Evolutionary conservation across 1,140 invertebrate genomes (phyloP).

Genomic region (Hesperophylax magnus): DNA sequence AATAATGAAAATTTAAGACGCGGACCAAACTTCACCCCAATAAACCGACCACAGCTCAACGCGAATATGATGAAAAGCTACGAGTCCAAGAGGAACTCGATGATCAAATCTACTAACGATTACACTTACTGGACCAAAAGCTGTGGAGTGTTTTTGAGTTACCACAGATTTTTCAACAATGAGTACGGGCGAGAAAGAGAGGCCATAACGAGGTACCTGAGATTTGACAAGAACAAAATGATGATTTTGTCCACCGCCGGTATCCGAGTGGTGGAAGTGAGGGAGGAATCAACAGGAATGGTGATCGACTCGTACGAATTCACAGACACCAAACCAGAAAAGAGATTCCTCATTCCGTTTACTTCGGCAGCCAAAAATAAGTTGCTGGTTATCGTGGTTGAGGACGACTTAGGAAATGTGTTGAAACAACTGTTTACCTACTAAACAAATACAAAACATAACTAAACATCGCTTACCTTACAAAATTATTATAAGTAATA

Average conservation of each 20-base stretch:
- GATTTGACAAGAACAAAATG: conserved; percentile 72
- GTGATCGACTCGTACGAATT: conserved; percentile 80
- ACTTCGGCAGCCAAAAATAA: conserved; percentile 67
- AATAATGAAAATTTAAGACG: conserved; percentile 69
- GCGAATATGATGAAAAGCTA: conserved; percentile 64
- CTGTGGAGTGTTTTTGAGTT: conserved; percentile 77
- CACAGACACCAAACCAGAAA: conserved; percentile 69
- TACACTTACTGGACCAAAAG: conserved; percentile 78
- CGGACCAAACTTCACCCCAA: conserved; percentile 69
- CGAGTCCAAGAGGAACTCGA: conserved; percentile 68
- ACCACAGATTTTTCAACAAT: conserved; percentile 75
- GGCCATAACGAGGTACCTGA: conserved; percentile 70
- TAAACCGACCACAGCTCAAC: conserved; percentile 68
- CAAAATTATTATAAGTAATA: conserved; percentile 45
- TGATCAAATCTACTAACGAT: conserved; percentile 66
- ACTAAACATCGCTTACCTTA: conserved; percentile 44
- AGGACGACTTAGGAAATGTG: conserved; percentile 73
- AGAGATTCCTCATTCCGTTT: conserved; percentile 72
- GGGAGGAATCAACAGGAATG: conserved; percentile 73
- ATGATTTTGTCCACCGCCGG: conserved; percentile 76
- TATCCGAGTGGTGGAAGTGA: conserved; percentile 79
- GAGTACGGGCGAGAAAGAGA: conserved; percentile 69
- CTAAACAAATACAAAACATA: conserved; percentile 49
- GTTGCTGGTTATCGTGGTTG: conserved; percentile 69
- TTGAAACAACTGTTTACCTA: conserved; percentile 72